A percentile compares a stretch with the other conserved stretches of the same genome.
Evolutionary conservation across 2,888 invertebrate species (phyloP).

Genomic region (Phortica okadai): DNA sequence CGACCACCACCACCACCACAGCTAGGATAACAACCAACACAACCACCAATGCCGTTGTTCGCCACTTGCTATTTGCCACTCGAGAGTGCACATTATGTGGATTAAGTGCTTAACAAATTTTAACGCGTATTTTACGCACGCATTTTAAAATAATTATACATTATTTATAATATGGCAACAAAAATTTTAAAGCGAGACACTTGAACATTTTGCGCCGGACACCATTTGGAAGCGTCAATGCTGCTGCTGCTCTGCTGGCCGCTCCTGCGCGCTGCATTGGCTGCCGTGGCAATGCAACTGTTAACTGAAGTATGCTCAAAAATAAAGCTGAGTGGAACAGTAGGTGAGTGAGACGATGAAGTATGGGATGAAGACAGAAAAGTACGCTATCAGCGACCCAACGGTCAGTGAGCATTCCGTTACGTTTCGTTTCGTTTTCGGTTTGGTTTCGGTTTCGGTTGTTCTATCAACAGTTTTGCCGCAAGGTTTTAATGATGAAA

Average conservation of each 20-base stretch:
- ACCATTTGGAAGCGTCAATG: no score
- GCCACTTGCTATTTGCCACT: not conserved
- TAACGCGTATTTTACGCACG: constrained; percentile 61
- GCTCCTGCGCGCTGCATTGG: no score
- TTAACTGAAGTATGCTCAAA: not conserved
- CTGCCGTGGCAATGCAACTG: not conserved
- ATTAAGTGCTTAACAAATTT: constrained; percentile 64
- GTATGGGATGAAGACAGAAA: not conserved
- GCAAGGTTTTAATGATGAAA: constrained; percentile 59
- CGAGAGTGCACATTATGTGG: constrained; percentile 54
- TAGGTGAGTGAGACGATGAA: not conserved
- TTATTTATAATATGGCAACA: constrained; percentile 57
- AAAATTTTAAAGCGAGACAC: constrained; percentile 24
- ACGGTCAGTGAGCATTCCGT: no score
- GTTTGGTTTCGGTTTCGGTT: not conserved
- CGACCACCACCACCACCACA: not conserved
- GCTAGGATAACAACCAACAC: not conserved
- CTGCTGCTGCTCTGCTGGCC: no score
- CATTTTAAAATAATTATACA: constrained; percentile 68
- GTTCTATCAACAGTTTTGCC: constrained; percentile 24
- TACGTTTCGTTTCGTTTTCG: not conserved
- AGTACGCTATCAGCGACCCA: not conserved
- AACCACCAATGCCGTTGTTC: not conserved
- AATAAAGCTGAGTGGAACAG: not conserved
- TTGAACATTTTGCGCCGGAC: not conserved